phyloP scores from a whole-genome alignment of 2,113 vertebrate genomes.

The Phrynosoma platyrhinos region DNA sequence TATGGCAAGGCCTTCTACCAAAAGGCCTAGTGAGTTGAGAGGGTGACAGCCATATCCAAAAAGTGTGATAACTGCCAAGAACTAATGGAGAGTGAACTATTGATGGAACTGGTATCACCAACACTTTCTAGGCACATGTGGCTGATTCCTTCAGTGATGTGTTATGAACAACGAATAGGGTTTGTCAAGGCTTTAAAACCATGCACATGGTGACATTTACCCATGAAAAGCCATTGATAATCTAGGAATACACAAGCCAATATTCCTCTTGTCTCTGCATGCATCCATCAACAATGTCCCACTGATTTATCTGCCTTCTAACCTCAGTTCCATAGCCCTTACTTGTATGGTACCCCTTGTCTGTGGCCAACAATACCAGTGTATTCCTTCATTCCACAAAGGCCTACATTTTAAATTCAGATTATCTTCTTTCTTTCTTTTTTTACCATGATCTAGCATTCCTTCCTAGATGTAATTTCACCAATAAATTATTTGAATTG shows the following conservation, averaged over 20 bases:
- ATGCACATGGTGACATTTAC: neutral
- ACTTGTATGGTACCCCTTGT: neutral
- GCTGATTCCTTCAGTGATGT: neutral
- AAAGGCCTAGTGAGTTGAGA: neutral
- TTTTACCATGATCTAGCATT: neutral
- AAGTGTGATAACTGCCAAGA: neutral
- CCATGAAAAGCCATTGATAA: neutral
- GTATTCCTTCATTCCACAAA: neutral
- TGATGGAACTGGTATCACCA: conserved; percentile 5
- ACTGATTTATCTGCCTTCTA: neutral
- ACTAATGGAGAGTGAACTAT: fast-evolving
- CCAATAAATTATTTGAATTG: neutral
- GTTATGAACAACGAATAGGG: neutral
- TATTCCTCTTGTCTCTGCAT: conserved; percentile 20
- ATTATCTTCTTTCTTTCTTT: neutral
- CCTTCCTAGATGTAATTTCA: neutral
- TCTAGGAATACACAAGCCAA: conserved; percentile 22
- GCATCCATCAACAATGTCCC: neutral
- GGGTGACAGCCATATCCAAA: neutral
- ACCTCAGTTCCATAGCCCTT: neutral
- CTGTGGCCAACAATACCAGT: neutral
- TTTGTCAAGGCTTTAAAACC: conserved; percentile 3
- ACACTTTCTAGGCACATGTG: neutral
- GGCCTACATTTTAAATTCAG: neutral
- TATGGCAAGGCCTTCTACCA: conserved; percentile 8